Percentiles rank a stretch among this genome's conserved stretches.
Conservation (phyloP, 2,888 invertebrate genomes). For the Tenthredo livida region DNA sequence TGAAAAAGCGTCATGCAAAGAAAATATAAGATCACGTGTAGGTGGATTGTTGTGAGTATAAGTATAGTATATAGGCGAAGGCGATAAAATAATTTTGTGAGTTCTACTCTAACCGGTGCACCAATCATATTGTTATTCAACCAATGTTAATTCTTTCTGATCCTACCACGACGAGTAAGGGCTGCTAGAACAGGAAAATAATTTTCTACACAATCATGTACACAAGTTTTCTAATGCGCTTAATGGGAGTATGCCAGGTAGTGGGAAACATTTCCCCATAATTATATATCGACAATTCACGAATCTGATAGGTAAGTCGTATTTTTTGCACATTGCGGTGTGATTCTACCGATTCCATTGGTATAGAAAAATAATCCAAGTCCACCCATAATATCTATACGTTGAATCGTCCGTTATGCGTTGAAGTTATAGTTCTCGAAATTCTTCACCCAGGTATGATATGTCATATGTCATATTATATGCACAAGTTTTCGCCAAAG, state of each 20-base stretch:
- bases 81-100: slow-evolving; percentile 23
- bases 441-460: background rate
- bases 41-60: slow-evolving; percentile 49
- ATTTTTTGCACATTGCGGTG: background rate
- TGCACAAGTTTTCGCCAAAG: background rate
- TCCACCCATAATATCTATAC: background rate
- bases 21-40: slow-evolving; percentile 47
- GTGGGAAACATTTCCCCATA: background rate
- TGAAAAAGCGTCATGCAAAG: slow-evolving; percentile 52
- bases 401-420: background rate
- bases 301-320: no score
- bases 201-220: slow-evolving; percentile 46
- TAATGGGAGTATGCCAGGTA: background rate
- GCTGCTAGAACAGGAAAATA: slow-evolving; percentile 61
- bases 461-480: no score
- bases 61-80: slow-evolving; percentile 41
- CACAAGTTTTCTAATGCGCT: slow-evolving; percentile 1
- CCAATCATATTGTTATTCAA: slow-evolving; percentile 27
- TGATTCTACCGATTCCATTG: background rate
- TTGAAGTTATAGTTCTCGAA: background rate
- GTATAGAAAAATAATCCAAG: background rate
- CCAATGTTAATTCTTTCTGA: slow-evolving; percentile 37
- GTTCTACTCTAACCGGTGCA: slow-evolving; percentile 47
- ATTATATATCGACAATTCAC: background rate
- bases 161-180: slow-evolving; percentile 60